These are phyloP conservation scores for Graphium colonna DNA, from an alignment of 2,888 invertebrate genomes.

Conservation along the genomic window DNA sequence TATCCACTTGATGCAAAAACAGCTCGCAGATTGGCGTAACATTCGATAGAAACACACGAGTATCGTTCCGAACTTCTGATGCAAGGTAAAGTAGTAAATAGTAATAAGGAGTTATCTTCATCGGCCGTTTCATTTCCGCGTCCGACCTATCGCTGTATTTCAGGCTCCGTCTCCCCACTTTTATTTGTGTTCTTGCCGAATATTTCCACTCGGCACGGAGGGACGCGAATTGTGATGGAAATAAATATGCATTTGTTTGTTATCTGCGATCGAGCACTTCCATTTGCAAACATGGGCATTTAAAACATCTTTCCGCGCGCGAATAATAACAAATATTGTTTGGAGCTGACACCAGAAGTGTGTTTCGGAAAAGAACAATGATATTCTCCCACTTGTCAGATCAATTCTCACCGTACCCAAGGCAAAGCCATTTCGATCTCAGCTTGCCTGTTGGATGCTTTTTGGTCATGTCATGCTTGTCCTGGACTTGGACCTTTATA, in stretches of 20 bases:
- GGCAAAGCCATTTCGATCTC: too few species aligned
- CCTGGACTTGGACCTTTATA: too few species aligned
- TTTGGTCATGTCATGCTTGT: too few species aligned
- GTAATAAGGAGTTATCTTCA: slow-evolving; percentile 66
- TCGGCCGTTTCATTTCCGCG: slow-evolving; percentile 56
- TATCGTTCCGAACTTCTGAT: slow-evolving; percentile 23
- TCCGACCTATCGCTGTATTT: slow-evolving; percentile 54
- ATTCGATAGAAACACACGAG: slow-evolving; percentile 1
- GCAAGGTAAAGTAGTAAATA: slow-evolving; percentile 46
- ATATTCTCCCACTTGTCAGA: too few species aligned
- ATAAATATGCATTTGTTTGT: not conserved
- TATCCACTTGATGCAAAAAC: not conserved
- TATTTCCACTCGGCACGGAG: slow-evolving; percentile 14
- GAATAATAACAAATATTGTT: too few species aligned
- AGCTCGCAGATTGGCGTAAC: slow-evolving; percentile 4
- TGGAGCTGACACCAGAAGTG: too few species aligned
- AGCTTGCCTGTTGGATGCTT: too few species aligned
- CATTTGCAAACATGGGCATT: not conserved
- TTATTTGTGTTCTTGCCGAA: slow-evolving; percentile 34
- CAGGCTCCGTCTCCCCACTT: slow-evolving; percentile 37
- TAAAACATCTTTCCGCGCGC: too few species aligned
- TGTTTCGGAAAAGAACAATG: too few species aligned
- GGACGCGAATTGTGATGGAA: not conserved
- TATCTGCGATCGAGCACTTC: not conserved
- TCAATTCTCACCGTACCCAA: too few species aligned